These are phyloP conservation scores for Dromas ardeola DNA, from an alignment of 2,113 vertebrate genomes.

Conservation along the genomic window DNA sequence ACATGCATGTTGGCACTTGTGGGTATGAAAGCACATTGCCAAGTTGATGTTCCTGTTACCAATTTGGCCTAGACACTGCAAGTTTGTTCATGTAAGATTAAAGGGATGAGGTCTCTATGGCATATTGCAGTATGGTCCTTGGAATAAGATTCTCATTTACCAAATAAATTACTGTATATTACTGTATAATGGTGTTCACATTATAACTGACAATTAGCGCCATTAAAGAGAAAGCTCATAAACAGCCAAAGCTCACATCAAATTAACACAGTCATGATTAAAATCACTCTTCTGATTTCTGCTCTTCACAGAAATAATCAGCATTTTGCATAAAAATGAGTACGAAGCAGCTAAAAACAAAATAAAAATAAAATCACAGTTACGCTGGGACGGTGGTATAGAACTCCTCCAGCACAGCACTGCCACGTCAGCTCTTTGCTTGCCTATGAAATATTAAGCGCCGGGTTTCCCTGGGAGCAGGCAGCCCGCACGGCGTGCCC, in stretches of 20 bases:
- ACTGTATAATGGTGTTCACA: conserved; percentile 70
- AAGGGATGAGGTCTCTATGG: conserved; percentile 55
- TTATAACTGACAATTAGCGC: conserved; percentile 74
- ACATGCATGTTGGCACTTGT: background rate
- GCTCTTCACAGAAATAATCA: conserved; percentile 69
- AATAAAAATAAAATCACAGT: background rate
- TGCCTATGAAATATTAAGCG: background rate
- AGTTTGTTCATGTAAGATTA: conserved; percentile 55
- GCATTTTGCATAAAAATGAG: conserved; percentile 68
- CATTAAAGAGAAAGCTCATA: conserved; percentile 72
- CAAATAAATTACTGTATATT: conserved; percentile 75
- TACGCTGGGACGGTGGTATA: background rate
- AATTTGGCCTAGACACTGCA: conserved; percentile 32
- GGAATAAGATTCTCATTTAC: conserved; percentile 72
- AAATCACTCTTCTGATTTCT: conserved; percentile 74
- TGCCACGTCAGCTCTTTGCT: background rate
- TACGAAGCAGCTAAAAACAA: background rate
- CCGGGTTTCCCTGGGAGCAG: background rate
- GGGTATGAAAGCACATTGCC: background rate
- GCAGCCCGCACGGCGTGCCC: background rate
- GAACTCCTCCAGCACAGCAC: background rate
- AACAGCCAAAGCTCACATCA: conserved; percentile 72
- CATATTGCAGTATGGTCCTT: conserved; percentile 53
- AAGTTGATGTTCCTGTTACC: background rate
- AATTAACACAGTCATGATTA: conserved; percentile 75